Conservation (phyloP, 2,113 vertebrate species). For the Mastomys coucha region DNA sequence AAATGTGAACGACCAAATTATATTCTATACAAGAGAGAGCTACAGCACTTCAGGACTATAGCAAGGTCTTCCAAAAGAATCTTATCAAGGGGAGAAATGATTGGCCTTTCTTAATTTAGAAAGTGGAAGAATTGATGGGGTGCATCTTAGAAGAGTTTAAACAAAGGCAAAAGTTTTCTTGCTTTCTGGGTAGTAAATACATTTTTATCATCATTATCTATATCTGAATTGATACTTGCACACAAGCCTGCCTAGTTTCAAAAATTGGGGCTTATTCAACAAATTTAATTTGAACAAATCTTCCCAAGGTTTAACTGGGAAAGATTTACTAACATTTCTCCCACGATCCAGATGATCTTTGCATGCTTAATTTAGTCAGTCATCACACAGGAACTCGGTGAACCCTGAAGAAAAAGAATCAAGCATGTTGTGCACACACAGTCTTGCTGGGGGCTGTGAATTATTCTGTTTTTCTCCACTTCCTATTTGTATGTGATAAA, state of each 20-base stretch:
- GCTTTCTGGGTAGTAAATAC: not conserved
- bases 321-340: slow-evolving; percentile 49
- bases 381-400: slow-evolving; percentile 41
- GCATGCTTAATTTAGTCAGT: slow-evolving; percentile 48
- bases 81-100: not conserved
- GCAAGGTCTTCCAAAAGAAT: not conserved
- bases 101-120: not conserved
- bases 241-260: not conserved
- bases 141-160: not conserved
- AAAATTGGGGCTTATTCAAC: not conserved
- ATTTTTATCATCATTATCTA: not conserved
- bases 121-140: not conserved
- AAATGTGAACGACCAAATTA: slow-evolving; percentile 42
- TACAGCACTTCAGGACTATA: not conserved
- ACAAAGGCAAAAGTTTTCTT: not conserved
- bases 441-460: slow-evolving; percentile 37
- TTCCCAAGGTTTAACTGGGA: slow-evolving; percentile 17
- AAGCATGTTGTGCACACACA: slow-evolving; percentile 26
- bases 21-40: slow-evolving; percentile 30
- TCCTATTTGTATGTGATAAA: slow-evolving; percentile 30
- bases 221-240: not conserved
- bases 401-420: slow-evolving; percentile 22
- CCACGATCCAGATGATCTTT: slow-evolving; percentile 39
- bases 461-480: not conserved
- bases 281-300: slow-evolving; percentile 35